Evolutionary conservation across 2,797 vertebrate species (phyloP), one percentile per base, ranked within the genome.

Genomic region (Sphenopsis melanotis): DNA sequence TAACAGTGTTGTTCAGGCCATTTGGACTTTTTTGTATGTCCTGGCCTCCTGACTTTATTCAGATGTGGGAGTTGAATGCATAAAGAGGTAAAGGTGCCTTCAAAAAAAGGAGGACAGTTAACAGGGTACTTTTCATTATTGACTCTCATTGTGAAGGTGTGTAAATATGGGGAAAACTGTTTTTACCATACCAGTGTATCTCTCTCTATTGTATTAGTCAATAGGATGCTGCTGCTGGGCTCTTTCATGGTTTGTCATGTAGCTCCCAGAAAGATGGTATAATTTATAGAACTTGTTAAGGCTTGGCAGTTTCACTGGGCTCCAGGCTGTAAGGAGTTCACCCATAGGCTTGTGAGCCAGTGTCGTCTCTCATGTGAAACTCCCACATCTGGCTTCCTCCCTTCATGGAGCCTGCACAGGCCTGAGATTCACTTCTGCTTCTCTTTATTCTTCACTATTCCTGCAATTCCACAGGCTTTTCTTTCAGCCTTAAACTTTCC

Each of bases 281-380:
- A 4, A 53, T 68, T 78, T 64, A 10, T 7, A 76, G 37, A 71
- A 87, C 42, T 72, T 56, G 7, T 11, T 92, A 29, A 61, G 16
- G 27, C 15, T 84, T 84, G 46, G 55, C 39, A 75, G 2, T 84
- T 90, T 84, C 6, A 2, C 27, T 22, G 30, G 10, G 29, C 37
- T 76, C 21, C 55, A 61, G 34, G n/a, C 18, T 82, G 46, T 39
- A 50, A 70, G 68, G 57, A 32, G 13, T n/a, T 94, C 32, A 21
- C 36, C 21, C 41, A 8, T 55, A 0, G 0, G 41, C 61, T 69
- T 12, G 2, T 71, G 44, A 74, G 44, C 56, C 42, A 9, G 0
- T 32, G 41, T 57, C 37, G 15, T 81, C 57, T 59, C 37, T 89
- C 46, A 30, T 5, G 2, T 68, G 60, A 76, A 92, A 53, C 53